Conservation (phyloP, 2,888 invertebrate species). For the Synergus laeviventris region DNA sequence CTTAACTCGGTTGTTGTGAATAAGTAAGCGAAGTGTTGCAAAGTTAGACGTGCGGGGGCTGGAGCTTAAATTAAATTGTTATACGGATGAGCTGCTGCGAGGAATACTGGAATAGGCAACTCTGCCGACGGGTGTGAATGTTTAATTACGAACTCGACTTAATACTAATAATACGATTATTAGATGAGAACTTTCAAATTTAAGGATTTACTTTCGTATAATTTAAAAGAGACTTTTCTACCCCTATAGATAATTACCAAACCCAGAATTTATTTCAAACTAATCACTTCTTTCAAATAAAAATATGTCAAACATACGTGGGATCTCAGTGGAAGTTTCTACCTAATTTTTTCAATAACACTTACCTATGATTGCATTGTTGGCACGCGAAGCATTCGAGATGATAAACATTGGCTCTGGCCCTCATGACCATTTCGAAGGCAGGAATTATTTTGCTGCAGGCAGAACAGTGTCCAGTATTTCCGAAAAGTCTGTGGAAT, state of each 20-base stretch:
- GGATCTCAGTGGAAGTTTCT: too few relatives aligned
- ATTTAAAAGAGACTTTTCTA: slow-evolving; percentile 43
- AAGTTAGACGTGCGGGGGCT: slow-evolving; percentile 66
- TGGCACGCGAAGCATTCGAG: slow-evolving; percentile 96
- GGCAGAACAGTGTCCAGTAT: slow-evolving; percentile 93
- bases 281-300: slow-evolving; percentile 1
- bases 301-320: background rate
- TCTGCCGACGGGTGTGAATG: slow-evolving; percentile 68
- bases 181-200: slow-evolving; percentile 36
- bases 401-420: slow-evolving; percentile 94
- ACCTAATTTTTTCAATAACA: background rate
- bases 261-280: background rate
- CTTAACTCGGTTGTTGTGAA: slow-evolving; percentile 74
- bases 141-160: slow-evolving; percentile 68
- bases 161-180: slow-evolving; percentile 62
- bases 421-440: slow-evolving; percentile 97
- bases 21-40: slow-evolving; percentile 75
- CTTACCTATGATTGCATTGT: slow-evolving; percentile 94
- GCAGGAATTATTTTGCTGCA: slow-evolving; percentile 96
- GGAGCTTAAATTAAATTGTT: slow-evolving; percentile 74
- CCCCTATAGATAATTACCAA: background rate
- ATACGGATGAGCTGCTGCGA: slow-evolving; percentile 64
- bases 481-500: slow-evolving; percentile 87
- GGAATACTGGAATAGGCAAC: slow-evolving; percentile 56
- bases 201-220: slow-evolving; percentile 45